A percentile compares a stretch with the other conserved stretches of the same genome.
Conservation (phyloP, 2,113 vertebrate species). For the Solenodon paradoxus region DNA sequence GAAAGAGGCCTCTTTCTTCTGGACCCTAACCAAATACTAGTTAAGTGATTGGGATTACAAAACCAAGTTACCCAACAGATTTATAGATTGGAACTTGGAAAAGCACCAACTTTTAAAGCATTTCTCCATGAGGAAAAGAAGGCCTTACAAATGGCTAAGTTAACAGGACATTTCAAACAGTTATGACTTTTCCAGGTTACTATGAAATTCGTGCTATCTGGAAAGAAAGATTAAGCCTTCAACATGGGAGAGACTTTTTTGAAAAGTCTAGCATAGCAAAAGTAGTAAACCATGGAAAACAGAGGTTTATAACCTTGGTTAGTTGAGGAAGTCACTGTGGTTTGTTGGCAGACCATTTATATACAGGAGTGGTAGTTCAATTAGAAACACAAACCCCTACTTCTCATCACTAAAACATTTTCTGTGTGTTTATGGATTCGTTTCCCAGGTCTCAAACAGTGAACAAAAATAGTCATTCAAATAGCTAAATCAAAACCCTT, state of each 20-base stretch:
- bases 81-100: constrained; percentile 6
- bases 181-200: constrained; percentile 6
- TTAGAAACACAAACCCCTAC: constrained; percentile 38
- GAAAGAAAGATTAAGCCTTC: background rate
- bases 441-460: constrained; percentile 10
- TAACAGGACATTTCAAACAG: constrained; percentile 20
- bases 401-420: constrained; percentile 45
- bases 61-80: background rate
- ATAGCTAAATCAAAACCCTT: background rate
- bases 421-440: constrained; percentile 14
- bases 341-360: background rate
- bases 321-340: constrained; percentile 34
- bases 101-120: constrained; percentile 9
- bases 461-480: constrained; percentile 41
- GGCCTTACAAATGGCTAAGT: constrained; percentile 9
- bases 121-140: constrained; percentile 34
- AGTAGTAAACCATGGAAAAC: constrained; percentile 45
- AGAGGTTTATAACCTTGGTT: constrained; percentile 4
- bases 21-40: background rate
- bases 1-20: constrained; percentile 20
- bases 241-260: background rate
- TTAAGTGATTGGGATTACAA: background rate
- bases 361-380: constrained; percentile 5
- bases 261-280: background rate
- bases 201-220: constrained; percentile 15